phyloP scores from a whole-genome alignment of 2,888 invertebrate genomes.

The Lasioglossum pauxillum region DNA sequence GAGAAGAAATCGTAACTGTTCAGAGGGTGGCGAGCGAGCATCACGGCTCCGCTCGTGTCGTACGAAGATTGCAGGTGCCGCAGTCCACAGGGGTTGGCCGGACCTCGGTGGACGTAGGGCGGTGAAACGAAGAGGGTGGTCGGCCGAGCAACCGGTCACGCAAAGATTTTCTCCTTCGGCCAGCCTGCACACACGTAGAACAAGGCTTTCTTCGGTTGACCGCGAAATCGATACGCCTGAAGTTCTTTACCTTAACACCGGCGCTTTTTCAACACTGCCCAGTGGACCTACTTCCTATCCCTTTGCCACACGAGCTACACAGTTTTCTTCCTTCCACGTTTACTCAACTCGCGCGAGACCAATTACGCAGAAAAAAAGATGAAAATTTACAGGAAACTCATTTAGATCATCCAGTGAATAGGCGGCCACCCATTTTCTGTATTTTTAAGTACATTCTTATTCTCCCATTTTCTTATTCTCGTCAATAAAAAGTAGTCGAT shows the following conservation, averaged over 20 bases:
- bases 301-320: background rate
- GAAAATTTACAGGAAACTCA: too few relatives aligned
- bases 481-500: too few relatives aligned
- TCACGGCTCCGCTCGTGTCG: constrained; percentile 65
- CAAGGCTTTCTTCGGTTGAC: constrained; percentile 58
- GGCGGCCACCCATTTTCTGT: too few relatives aligned
- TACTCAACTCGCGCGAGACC: background rate
- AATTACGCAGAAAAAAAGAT: background rate
- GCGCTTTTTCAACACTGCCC: constrained; percentile 61
- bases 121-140: constrained; percentile 56
- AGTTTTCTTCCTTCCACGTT: background rate
- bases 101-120: constrained; percentile 70
- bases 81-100: constrained; percentile 80
- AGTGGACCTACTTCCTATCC: background rate
- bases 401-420: too few relatives aligned
- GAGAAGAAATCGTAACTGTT: constrained; percentile 23
- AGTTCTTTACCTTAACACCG: constrained; percentile 72
- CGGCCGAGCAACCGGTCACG: constrained; percentile 76
- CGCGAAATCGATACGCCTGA: constrained; percentile 74
- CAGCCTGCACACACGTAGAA: constrained; percentile 70
- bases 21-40: constrained; percentile 56
- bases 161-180: constrained; percentile 77
- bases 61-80: constrained; percentile 80
- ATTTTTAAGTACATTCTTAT: too few relatives aligned
- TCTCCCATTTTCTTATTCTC: too few relatives aligned